Base-by-base conservation (phyloP, 2,888 invertebrate genomes). In the Lobophora halterata region DNA sequence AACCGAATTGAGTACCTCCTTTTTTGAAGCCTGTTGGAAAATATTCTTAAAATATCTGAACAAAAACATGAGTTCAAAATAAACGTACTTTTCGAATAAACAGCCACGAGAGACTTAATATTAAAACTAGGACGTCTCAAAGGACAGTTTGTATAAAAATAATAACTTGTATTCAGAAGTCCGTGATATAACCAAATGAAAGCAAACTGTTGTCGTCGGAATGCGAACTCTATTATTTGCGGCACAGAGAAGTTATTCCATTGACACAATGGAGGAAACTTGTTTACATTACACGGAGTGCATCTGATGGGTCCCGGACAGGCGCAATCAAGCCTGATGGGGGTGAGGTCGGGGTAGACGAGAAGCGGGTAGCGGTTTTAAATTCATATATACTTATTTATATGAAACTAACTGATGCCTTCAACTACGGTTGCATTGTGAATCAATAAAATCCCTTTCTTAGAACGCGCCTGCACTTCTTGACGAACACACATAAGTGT, bases 231-330 rank as follows among this genome's bases (percentile, higher is more conserved):
- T 65, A 69, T 73, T 77, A 74, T 75, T 66, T 69, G 57, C 58
- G 49, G 46, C 35, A 68, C 63, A 71, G 74, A 72, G 61, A 57
- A 44, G 46, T 47, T 47, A 43, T 52, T 58, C 62, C 65, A 77
- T 74, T 72, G 69, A 61, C 62, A 72, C 65, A 76, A 71, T 71
- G 52, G 55, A 48, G 66, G 58, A 66, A 71, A 70, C 71, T 76
- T 79, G 74, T 77, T 78, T 78, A 71, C 65, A 67, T 72, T 73
- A 68, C 42, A 47, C 43, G 60, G 55, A 65, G 65, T 78, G 79
- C 75, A 71, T 61, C 61, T 74, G 73, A 75, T 71, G 71, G 64
- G 42, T 52, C 45, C 52, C 53, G 56, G 63, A 62, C 63, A 55
- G 68, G 53, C 56, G 63, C 61, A 65, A 69, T 69, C 65, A 62